Evolutionary conservation across 2,113 vertebrate genomes (phyloP).

Genomic region (Atractosteus spatula): DNA sequence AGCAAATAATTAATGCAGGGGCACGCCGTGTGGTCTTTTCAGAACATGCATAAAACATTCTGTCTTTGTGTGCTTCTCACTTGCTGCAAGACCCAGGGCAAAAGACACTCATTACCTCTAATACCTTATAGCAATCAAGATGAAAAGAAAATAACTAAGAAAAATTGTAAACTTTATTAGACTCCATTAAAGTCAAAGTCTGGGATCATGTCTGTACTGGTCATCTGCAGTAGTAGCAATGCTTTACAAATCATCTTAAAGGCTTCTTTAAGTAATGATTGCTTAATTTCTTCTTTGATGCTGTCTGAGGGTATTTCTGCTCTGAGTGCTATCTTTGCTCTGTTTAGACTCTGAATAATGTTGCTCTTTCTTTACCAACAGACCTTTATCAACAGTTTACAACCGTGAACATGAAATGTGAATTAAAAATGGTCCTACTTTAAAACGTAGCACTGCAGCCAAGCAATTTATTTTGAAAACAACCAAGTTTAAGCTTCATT

Average conservation of each 20-base stretch:
- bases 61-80: conserved; percentile 35
- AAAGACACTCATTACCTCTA: conserved; percentile 69
- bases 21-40: conserved; percentile 44
- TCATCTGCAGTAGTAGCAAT: conserved; percentile 52
- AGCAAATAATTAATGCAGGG: conserved; percentile 65
- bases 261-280: conserved; percentile 60
- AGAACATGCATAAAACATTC: conserved; percentile 63
- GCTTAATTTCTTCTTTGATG: conserved; percentile 72
- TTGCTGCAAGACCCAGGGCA: conserved; percentile 52
- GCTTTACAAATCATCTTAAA: conserved; percentile 66
- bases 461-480: too few relatives aligned
- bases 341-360: conserved; percentile 69
- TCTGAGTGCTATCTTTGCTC: conserved; percentile 65
- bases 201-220: conserved; percentile 54
- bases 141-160: conserved; percentile 62
- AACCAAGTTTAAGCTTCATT: too few relatives aligned
- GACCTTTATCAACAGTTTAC: conserved; percentile 75
- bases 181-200: conserved; percentile 76
- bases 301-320: conserved; percentile 54
- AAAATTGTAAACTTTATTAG: conserved; percentile 68
- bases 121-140: conserved; percentile 67
- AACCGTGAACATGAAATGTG: conserved; percentile 50
- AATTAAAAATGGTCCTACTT: conserved; percentile 54
- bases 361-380: conserved; percentile 58
- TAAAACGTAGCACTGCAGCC: conserved; percentile 8